Conservation (phyloP, 2,113 vertebrate genomes). For the Clupea harengus region DNA sequence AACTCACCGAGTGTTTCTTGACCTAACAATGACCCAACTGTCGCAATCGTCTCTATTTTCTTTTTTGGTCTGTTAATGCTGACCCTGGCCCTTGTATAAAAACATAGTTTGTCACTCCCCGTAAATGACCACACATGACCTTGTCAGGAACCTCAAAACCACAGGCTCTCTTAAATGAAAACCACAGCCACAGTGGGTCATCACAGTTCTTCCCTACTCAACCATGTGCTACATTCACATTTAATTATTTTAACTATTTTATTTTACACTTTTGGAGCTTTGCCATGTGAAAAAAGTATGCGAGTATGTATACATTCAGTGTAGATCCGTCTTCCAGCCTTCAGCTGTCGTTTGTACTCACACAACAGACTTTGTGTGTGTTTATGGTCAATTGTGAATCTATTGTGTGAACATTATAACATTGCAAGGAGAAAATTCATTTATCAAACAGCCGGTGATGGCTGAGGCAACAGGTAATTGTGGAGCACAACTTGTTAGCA, state of each 20-base stretch:
- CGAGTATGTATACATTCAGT: neutral
- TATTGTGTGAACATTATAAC: neutral
- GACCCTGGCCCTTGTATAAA: neutral
- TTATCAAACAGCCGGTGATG: neutral
- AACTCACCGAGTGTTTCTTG: neutral
- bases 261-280: neutral
- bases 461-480: conserved; percentile 5
- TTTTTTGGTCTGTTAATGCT: neutral
- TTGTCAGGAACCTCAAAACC: neutral
- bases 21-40: neutral
- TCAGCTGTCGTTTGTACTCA: neutral
- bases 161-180: neutral
- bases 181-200: neutral
- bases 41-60: neutral
- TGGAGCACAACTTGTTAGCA: neutral
- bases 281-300: neutral
- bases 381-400: neutral
- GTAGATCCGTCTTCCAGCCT: neutral
- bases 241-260: neutral
- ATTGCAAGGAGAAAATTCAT: neutral
- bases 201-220: neutral
- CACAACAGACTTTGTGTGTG: neutral
- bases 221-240: neutral
- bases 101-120: neutral
- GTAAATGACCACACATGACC: neutral